Evolutionary conservation across 2,113 vertebrate genomes (phyloP).

Genomic region (Myotis brandtii): DNA sequence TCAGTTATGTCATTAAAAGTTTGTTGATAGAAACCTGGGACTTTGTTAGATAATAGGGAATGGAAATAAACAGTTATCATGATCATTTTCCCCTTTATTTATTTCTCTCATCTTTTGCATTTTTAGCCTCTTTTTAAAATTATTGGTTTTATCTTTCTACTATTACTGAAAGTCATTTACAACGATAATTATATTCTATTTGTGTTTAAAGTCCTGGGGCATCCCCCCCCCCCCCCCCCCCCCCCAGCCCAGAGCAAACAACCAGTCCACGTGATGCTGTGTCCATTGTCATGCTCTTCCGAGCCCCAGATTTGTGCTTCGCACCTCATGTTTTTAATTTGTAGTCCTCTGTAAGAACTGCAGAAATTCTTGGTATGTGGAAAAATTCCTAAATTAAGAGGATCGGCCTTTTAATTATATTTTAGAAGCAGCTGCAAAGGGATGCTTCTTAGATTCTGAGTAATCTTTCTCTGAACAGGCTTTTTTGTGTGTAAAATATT

Average conservation of each 20-base stretch:
- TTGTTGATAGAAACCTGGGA: not conserved
- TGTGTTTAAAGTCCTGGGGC: not conserved
- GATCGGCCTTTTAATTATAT: slow-evolving; percentile 27
- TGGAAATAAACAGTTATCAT: not conserved
- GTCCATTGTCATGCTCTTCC: not conserved
- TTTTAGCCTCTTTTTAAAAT: slow-evolving; percentile 33
- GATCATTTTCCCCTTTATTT: not conserved
- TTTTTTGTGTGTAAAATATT: not conserved
- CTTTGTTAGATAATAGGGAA: not conserved
- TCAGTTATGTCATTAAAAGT: not conserved
- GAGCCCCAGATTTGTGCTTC: not conserved
- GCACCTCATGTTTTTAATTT: not conserved
- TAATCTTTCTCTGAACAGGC: not conserved
- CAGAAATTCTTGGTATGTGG: slow-evolving; percentile 14
- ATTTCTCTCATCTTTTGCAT: not conserved
- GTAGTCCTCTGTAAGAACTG: not conserved
- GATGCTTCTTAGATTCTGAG: not conserved
- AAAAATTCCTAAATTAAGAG: slow-evolving; percentile 16
- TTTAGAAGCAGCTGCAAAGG: slow-evolving; percentile 27
- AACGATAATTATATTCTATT: not conserved
- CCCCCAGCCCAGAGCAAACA: not conserved
- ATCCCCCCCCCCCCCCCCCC: no score
- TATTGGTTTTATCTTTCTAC: not conserved
- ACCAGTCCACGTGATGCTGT: not conserved
- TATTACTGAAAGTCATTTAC: not conserved